These are phyloP conservation scores for Epinephelus moara DNA, from an alignment of 2,113 vertebrate species.

Conservation along the genomic window DNA sequence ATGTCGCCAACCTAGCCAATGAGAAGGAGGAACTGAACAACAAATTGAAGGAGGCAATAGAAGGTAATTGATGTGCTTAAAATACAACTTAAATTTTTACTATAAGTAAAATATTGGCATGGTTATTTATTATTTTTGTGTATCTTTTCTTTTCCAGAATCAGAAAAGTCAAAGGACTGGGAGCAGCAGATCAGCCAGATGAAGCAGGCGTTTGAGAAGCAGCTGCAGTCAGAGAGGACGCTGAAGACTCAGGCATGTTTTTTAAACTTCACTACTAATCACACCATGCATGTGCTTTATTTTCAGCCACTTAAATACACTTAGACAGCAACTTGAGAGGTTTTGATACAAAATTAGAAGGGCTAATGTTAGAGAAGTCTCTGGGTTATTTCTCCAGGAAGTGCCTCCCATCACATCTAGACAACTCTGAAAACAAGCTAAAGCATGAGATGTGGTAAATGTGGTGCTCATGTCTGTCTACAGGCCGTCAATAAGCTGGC, in stretches of 20 bases:
- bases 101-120: background rate
- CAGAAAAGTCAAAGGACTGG: conserved; percentile 89
- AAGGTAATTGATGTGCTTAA: conserved; percentile 84
- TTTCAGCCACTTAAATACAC: background rate
- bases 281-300: background rate
- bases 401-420: background rate
- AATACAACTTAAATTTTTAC: background rate
- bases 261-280: background rate
- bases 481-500: conserved; percentile 98
- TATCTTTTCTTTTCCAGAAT: conserved; percentile 79
- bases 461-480: background rate
- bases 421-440: background rate
- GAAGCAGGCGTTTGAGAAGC: conserved; percentile 93
- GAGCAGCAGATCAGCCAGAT: conserved; percentile 88
- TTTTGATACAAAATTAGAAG: background rate
- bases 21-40: conserved; percentile 99
- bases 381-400: background rate
- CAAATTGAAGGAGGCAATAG: conserved; percentile 91
- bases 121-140: background rate
- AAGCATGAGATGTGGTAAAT: background rate
- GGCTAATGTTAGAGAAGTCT: no score
- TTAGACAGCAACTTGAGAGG: background rate
- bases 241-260: conserved; percentile 93
- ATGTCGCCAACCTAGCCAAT: conserved; percentile 96
- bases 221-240: conserved; percentile 93